Evolutionary conservation across 2,888 invertebrate species (phyloP), one percentile per base, ranked within the genome.

Genomic region (Meteorus cinctellus): DNA sequence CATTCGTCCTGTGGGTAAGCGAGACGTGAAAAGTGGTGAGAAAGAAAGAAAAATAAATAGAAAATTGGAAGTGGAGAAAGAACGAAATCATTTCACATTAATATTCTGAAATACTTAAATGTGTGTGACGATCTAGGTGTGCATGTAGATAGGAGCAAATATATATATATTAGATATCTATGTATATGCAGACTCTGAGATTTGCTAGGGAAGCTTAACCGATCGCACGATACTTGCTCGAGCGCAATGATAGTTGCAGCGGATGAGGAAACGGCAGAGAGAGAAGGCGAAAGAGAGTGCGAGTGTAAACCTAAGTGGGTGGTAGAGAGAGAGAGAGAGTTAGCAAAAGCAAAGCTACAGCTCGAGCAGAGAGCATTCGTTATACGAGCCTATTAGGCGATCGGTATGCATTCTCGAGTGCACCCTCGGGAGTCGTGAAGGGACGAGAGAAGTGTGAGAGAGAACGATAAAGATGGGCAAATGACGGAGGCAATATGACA

Each of bases 381-480:
- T 76, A 63, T 72, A 72, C 60, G 68, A 65, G 76, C 72, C 76
- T 72, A 76, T 76, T 76, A 76, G 76, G 62, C 72, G 76, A 76
- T 76, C 71, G 71, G 78, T 78, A 74, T 74, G 79, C 71, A 80
- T 78, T 78, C 71, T 78, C 70, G 60, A 79, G 77, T 76, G 75
- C 80, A 78, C 81, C 81, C 81, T 79, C 76, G 79, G 81, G 81
- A 79, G 77, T 78, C 76, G 74, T 77, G 77, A 72, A 72, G 75
- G 69, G 69, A 66, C 71, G 68, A 24, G 27, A 27, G 27, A 62
- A 63, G 71, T 62, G 31, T 31, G 65, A 65, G 73, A 36, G 66
- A 19, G 45, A 27, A 14, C 1, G 16, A 16, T 12, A 66, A 36
- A 66, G 36, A 41, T 16, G 24, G 8, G 24, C 3, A 6, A 12